These are phyloP conservation scores for Propithecus coquereli DNA, from an alignment of 2,113 vertebrate species.

Conservation along the genomic window DNA sequence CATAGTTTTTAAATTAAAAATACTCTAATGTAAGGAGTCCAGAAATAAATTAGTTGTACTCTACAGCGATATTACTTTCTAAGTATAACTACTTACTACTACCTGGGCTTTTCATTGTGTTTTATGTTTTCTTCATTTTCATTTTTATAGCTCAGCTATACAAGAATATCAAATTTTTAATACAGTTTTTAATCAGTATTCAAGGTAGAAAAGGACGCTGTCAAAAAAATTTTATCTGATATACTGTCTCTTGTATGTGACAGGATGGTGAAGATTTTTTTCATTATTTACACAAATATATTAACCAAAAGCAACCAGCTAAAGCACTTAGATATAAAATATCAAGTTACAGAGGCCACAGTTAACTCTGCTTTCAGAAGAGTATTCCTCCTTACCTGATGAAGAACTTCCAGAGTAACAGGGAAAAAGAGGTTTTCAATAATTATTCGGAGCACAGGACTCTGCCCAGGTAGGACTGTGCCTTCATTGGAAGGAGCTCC, in stretches of 20 bases:
- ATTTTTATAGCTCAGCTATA: not conserved
- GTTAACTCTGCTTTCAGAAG: not conserved
- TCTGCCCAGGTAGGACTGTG: slow-evolving; percentile 69
- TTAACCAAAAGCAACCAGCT: not conserved
- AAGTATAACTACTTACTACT: not conserved
- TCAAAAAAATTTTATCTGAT: slow-evolving; percentile 23
- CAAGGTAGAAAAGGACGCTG: not conserved
- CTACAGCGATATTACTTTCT: not conserved
- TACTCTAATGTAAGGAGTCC: not conserved
- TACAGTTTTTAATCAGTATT: not conserved
- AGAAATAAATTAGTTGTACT: not conserved
- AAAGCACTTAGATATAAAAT: not conserved
- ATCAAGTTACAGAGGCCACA: not conserved
- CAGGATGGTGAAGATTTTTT: not conserved
- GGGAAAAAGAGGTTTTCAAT: slow-evolving; percentile 88
- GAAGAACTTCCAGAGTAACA: slow-evolving; percentile 87
- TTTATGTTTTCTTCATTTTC: slow-evolving; percentile 33
- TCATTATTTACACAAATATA: slow-evolving; percentile 24
- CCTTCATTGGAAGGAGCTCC: slow-evolving; percentile 69
- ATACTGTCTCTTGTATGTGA: not conserved
- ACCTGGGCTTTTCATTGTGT: not conserved
- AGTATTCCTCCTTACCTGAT: slow-evolving; percentile 84
- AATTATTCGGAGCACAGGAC: slow-evolving; percentile 87
- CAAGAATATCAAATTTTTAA: not conserved
- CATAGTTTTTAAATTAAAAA: slow-evolving; percentile 21